Percentiles rank a stretch among this genome's conserved stretches.
Evolutionary conservation across 2,113 vertebrate species (phyloP).

Genomic region (Chloroceryle aenea): DNA sequence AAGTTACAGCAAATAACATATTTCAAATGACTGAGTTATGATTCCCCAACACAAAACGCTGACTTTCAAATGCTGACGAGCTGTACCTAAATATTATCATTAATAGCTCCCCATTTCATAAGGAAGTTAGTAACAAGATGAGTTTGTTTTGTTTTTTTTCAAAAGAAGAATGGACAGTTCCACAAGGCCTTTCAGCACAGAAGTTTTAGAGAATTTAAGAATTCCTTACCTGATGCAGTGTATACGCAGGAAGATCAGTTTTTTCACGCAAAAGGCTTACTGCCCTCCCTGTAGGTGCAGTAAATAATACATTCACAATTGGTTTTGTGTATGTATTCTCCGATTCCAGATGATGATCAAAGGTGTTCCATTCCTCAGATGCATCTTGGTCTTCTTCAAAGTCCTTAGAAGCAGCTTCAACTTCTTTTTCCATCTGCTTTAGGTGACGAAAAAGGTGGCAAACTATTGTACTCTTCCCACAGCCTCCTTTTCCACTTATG

Average conservation of each 20-base stretch:
- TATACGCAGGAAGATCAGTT: conserved; percentile 79
- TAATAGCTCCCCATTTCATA: background rate
- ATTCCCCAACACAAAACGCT: background rate
- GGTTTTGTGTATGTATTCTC: background rate
- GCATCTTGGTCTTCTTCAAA: conserved; percentile 75
- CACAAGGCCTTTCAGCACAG: background rate
- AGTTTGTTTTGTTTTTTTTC: rapidly evolving
- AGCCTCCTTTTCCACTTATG: conserved; percentile 87
- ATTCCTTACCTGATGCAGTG: conserved; percentile 82
- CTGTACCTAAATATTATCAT: background rate
- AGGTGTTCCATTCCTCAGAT: conserved; percentile 71
- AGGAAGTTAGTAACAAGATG: background rate
- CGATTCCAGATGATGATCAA: background rate
- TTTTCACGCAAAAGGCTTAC: conserved; percentile 80
- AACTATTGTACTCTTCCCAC: conserved; percentile 87
- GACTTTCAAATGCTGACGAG: background rate
- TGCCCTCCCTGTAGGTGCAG: conserved; percentile 86
- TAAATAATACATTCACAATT: conserved; percentile 77
- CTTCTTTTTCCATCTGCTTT: conserved; percentile 66
- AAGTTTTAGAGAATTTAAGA: background rate
- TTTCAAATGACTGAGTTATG: background rate
- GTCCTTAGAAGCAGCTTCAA: conserved; percentile 72
- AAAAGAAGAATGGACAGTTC: background rate
- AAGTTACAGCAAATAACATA: background rate
- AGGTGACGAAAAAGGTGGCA: conserved; percentile 76